phyloP scores from a whole-genome alignment of 2,797 vertebrate genomes.

The Luscinia megarhynchos region DNA sequence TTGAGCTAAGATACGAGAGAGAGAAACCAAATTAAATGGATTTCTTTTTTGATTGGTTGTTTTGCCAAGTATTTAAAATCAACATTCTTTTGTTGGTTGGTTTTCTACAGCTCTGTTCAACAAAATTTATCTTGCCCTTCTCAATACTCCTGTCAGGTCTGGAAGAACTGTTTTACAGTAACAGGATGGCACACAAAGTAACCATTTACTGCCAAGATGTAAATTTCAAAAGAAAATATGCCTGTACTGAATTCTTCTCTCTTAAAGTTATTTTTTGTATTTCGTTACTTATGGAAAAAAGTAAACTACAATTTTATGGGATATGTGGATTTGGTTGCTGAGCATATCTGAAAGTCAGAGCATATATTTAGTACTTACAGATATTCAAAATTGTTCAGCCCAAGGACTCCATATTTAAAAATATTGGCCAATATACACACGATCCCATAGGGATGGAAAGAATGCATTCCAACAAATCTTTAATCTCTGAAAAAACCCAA shows the following conservation, averaged over 20 bases:
- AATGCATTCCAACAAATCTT: neutral
- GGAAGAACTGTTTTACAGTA: neutral
- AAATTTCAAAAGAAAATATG: neutral
- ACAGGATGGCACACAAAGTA: neutral
- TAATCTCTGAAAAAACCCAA: neutral
- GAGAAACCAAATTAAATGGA: neutral
- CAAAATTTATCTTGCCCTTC: neutral
- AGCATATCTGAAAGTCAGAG: neutral
- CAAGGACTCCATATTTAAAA: neutral
- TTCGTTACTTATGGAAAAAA: neutral
- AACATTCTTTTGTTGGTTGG: neutral
- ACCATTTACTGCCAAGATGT: neutral
- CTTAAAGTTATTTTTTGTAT: neutral
- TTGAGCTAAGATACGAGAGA: neutral
- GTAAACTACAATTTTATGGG: neutral
- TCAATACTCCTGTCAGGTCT: neutral
- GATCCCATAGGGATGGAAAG: neutral
- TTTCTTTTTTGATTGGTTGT: neutral
- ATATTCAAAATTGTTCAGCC: neutral
- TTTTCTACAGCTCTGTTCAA: neutral
- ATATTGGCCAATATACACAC: neutral
- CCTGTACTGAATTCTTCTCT: neutral
- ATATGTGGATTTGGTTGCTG: neutral
- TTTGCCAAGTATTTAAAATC: neutral
- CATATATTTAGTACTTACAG: neutral